A percentile compares a stretch with the other conserved stretches of the same genome.
These are phyloP conservation scores for Polypedilum pembai DNA, from an alignment of 1,140 invertebrate genomes.

Conservation along the genomic window DNA sequence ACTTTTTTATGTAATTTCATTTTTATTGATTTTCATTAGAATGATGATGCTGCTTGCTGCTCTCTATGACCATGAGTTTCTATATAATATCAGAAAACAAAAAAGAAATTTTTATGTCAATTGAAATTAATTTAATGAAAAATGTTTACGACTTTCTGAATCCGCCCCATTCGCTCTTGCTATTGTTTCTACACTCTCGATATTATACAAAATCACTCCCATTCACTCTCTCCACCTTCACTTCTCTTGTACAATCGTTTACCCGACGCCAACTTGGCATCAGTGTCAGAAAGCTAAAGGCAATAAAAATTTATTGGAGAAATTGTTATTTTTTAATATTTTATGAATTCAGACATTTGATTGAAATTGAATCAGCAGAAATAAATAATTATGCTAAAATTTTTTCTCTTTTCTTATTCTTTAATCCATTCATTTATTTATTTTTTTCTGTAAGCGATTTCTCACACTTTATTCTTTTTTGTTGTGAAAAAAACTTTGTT, in stretches of 20 bases:
- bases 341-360: conserved; percentile 24
- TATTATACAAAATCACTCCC: background rate
- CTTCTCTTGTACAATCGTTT: background rate
- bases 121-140: conserved; percentile 28
- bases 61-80: background rate
- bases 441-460: background rate
- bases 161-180: background rate
- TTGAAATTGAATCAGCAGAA: conserved; percentile 26
- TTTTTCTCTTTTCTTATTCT: background rate
- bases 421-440: background rate
- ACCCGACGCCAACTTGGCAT: background rate
- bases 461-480: background rate
- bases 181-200: no score
- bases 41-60: background rate
- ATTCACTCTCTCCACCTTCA: background rate
- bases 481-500: background rate
- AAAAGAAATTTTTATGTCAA: background rate
- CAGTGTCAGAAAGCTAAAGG: background rate
- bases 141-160: conserved; percentile 9
- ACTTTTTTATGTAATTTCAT: conserved; percentile 15
- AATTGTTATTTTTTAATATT: conserved; percentile 3
- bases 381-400: background rate
- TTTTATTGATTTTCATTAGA: conserved; percentile 28
- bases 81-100: background rate
- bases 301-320: conserved; percentile 22